phyloP scores from a whole-genome alignment of 2,113 vertebrate species.

The Aspidoscelis tigris region DNA sequence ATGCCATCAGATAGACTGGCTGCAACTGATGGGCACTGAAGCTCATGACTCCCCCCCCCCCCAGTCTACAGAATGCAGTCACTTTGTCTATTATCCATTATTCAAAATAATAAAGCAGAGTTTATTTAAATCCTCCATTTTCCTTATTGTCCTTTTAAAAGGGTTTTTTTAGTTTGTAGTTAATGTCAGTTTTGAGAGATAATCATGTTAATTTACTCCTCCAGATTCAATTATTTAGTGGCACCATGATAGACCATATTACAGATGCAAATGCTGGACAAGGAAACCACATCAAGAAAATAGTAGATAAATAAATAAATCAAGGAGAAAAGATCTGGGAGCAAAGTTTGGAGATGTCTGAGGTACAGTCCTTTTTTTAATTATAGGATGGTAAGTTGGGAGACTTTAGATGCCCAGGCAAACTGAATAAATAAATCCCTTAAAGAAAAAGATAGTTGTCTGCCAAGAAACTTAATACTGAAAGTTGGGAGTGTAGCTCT shows the following conservation, averaged over 20 bases:
- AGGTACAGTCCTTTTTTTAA: constrained; percentile 66
- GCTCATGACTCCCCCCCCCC: too few species aligned
- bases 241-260: background rate
- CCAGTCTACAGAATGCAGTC: background rate
- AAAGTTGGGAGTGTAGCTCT: constrained; percentile 70
- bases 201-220: background rate
- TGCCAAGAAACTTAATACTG: constrained; percentile 80
- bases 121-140: background rate
- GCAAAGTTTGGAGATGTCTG: constrained; percentile 53
- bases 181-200: constrained; percentile 7
- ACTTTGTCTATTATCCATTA: background rate
- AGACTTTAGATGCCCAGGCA: constrained; percentile 69
- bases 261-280: constrained; percentile 37
- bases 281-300: constrained; percentile 50
- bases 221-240: constrained; percentile 24
- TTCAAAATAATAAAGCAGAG: constrained; percentile 29
- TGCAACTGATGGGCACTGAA: background rate
- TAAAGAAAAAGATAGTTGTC: constrained; percentile 73
- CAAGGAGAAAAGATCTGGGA: constrained; percentile 46
- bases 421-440: constrained; percentile 80
- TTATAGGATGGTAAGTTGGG: constrained; percentile 66
- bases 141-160: constrained; percentile 22
- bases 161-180: too few species aligned
- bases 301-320: constrained; percentile 61
- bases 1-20: background rate